Evolutionary conservation across 2,113 vertebrate genomes (phyloP).

Genomic region (Paramisgurnus dabryanus): DNA sequence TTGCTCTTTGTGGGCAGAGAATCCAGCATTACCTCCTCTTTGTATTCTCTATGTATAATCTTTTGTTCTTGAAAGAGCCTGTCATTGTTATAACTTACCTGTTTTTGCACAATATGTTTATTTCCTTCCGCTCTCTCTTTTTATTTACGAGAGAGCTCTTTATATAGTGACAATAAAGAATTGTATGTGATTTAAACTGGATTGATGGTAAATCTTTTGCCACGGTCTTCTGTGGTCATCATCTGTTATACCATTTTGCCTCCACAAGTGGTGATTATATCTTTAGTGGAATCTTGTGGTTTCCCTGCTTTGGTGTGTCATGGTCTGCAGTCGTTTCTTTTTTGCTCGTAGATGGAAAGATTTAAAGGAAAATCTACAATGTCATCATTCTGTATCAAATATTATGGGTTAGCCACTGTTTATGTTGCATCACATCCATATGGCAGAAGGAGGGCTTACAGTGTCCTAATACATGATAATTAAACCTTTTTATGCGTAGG

Average conservation of each 20-base stretch:
- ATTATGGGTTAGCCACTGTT: background rate
- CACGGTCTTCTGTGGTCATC: constrained; percentile 29
- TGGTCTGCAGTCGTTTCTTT: background rate
- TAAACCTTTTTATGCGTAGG: background rate
- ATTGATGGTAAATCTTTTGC: background rate
- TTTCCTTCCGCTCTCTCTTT: background rate
- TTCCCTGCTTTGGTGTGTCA: constrained; percentile 7
- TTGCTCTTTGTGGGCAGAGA: too few relatives aligned
- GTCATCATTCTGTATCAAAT: background rate
- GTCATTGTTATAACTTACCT: too few relatives aligned
- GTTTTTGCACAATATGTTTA: background rate
- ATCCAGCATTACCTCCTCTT: too few relatives aligned
- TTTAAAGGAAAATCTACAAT: constrained; percentile 1
- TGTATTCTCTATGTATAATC: too few relatives aligned
- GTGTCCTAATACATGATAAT: background rate
- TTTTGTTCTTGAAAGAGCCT: too few relatives aligned
- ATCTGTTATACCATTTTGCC: constrained; percentile 15
- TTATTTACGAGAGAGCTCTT: too few relatives aligned
- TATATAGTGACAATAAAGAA: too few relatives aligned
- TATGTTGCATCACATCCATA: background rate
- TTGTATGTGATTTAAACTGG: background rate
- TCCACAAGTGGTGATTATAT: constrained; percentile 1
- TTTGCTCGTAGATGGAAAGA: background rate
- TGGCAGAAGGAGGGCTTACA: background rate
- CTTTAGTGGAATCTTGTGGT: background rate